A percentile compares a stretch with the other conserved stretches of the same genome.
phyloP scores from a whole-genome alignment of 2,888 invertebrate genomes.

The Athalia rosae region DNA sequence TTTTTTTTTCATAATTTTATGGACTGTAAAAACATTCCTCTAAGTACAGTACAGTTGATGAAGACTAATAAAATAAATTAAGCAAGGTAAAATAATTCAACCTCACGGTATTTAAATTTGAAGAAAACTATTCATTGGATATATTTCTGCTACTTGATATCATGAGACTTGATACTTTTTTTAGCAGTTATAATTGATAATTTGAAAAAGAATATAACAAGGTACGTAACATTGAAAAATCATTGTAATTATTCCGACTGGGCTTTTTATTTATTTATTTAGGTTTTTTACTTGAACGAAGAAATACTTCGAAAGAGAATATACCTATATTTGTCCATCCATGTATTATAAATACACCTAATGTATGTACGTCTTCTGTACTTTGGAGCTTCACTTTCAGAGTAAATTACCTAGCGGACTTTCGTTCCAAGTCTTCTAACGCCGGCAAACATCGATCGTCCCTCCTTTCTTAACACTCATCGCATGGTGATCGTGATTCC shows the following conservation, averaged over 20 bases:
- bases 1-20: neutral
- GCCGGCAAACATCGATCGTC: conserved; percentile 18
- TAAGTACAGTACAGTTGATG: conserved; percentile 1
- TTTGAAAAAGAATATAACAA: too few relatives aligned
- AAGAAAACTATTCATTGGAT: too few relatives aligned
- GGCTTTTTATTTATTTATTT: too few relatives aligned
- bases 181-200: too few relatives aligned
- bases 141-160: too few relatives aligned
- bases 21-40: conserved; percentile 19
- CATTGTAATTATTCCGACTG: too few relatives aligned
- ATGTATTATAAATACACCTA: neutral
- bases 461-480: too few relatives aligned
- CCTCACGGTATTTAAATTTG: too few relatives aligned
- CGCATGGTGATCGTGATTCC: neutral
- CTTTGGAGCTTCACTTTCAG: conserved; percentile 4
- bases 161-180: too few relatives aligned
- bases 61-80: neutral
- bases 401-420: neutral
- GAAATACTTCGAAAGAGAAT: neutral
- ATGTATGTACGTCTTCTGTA: conserved; percentile 18
- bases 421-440: neutral
- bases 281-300: too few relatives aligned
- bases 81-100: too few relatives aligned
- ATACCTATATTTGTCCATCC: neutral
- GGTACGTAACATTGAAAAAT: too few relatives aligned